phyloP scores from a whole-genome alignment of 2,888 invertebrate species.

The Leucophenga montana region DNA sequence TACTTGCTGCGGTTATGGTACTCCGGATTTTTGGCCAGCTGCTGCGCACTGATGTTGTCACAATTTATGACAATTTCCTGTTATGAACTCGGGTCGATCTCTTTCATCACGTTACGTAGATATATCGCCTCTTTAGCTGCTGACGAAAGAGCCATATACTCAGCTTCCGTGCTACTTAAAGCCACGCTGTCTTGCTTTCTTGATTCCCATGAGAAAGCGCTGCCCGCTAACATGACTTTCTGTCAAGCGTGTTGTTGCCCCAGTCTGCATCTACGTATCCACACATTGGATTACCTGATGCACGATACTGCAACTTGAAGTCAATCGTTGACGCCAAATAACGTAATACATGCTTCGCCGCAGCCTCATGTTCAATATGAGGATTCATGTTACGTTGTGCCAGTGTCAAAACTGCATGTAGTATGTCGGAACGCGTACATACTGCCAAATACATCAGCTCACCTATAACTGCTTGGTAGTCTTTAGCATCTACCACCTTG shows the following conservation, averaged over 20 bases:
- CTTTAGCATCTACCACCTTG: conserved; percentile 24
- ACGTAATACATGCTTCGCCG: conserved; percentile 43
- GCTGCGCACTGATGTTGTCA: background rate
- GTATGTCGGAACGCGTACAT: conserved; percentile 44
- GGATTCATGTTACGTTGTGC: conserved; percentile 46
- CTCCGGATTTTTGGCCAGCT: background rate
- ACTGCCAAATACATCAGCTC: conserved; percentile 42
- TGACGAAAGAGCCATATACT: conserved; percentile 32
- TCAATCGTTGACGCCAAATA: conserved; percentile 41
- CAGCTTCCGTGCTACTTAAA: conserved; percentile 30
- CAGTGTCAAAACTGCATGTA: conserved; percentile 45
- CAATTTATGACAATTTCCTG: background rate
- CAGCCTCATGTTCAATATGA: conserved; percentile 45
- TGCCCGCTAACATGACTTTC: background rate
- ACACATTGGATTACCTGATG: conserved; percentile 33
- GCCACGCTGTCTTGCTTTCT: background rate
- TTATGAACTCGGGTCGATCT: background rate
- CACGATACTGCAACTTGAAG: conserved; percentile 38
- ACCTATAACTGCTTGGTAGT: conserved; percentile 42
- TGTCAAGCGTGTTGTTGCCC: conserved; percentile 24
- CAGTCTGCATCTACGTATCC: conserved; percentile 46
- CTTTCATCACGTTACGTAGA: conserved; percentile 13
- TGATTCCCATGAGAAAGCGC: background rate
- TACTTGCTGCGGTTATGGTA: background rate
- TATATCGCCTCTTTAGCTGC: conserved; percentile 39